Base-by-base conservation (phyloP, 2,888 invertebrate genomes). In the Ophion ellenae region DNA sequence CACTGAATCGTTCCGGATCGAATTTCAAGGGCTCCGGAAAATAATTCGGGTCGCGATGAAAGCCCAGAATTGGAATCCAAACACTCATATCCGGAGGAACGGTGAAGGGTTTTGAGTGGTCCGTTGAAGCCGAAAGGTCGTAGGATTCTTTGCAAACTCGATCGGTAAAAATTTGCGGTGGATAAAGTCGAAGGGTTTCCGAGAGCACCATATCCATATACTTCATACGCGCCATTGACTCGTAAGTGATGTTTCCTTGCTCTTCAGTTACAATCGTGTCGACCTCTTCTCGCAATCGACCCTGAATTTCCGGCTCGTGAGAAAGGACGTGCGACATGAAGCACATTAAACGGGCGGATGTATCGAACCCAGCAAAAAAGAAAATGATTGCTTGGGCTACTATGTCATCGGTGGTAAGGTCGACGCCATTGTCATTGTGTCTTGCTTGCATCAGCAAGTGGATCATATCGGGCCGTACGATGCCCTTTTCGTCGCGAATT, bases 391-490 rank as follows among this genome's bases (percentile, higher is more conserved):
- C 95, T 90, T 95, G 95, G 0, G 95, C 94, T 0, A 93, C 88
- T 1, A 95, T 89, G 61, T 95, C 95, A 0, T 92, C 90, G 17
- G 53, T 83, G 17, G 76, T 77, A 36, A 89, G 83, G 11, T 82
- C 45, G 11, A 85, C 74, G 9, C 78, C 85, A 0, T 69, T 77
- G 0, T 83, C 75, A 7, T 88, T 90, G 11, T 88, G 89, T 28
- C 88, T 89, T 0, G 93, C 94, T 84, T 95, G 95, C 94, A 96
- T 94, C 17, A 96, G 87, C 3, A 96, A 89, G 81, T 96, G 95
- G 14, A 96, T 94, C 95, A 96, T 95, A 88, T 96, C 96, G 0
- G 95, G 95, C 81, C 96, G 91, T 1, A 95, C 92, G 7, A 95
- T 94, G 0, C 94, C 93, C 53, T 95, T 91, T 28, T 87, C 84